A percentile compares a stretch with the other conserved stretches of the same genome.
phyloP scores from a whole-genome alignment of 2,797 vertebrate genomes.

The Artibeus jamaicensis region DNA sequence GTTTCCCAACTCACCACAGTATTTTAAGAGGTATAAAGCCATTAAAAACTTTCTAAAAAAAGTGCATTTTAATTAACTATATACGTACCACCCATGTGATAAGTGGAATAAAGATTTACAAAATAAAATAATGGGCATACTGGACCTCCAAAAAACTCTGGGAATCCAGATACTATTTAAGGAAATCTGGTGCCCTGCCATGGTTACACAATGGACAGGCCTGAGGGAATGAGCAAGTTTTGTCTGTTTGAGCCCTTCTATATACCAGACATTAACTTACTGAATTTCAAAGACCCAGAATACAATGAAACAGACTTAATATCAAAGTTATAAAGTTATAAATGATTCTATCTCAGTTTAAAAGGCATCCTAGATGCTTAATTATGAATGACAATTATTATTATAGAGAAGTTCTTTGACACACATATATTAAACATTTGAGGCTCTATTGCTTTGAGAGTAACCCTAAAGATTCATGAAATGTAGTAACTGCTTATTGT shows the following conservation, averaged over 20 bases:
- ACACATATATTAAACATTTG: neutral
- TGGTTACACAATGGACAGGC: neutral
- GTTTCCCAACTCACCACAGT: neutral
- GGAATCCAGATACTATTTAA: slow-evolving; percentile 21
- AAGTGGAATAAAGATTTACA: neutral
- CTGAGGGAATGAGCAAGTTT: neutral
- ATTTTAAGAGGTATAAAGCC: neutral
- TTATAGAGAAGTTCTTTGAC: neutral
- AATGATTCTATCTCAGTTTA: neutral
- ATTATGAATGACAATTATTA: neutral
- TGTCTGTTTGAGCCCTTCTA: neutral
- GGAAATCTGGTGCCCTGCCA: neutral
- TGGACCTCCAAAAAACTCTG: neutral
- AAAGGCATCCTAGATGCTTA: neutral
- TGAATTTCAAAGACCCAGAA: slow-evolving; percentile 17
- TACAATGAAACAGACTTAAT: neutral
- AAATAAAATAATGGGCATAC: neutral
- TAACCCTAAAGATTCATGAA: neutral
- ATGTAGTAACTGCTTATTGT: neutral
- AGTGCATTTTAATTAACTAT: neutral
- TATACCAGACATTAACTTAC: neutral
- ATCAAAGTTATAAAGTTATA: neutral
- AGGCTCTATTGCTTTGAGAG: slow-evolving; percentile 1
- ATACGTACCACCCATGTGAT: neutral
- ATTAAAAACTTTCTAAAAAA: neutral